These are phyloP conservation scores for Pongo abelii DNA, from an alignment of 2,113 vertebrate genomes.

Conservation along the genomic window DNA sequence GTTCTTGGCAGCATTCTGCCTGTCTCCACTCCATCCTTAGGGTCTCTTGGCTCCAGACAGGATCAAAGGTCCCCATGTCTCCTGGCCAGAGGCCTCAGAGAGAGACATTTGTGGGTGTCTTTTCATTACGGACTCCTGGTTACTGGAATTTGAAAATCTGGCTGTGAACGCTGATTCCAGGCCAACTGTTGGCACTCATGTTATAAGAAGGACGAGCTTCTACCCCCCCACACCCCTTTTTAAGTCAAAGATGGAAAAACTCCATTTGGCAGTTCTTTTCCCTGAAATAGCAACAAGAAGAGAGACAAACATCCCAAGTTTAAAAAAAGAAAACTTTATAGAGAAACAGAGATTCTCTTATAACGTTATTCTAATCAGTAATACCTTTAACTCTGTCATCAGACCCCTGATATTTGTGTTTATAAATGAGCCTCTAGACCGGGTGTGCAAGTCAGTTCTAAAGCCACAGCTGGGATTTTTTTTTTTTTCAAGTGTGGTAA, in stretches of 20 bases:
- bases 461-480: neutral
- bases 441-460: neutral
- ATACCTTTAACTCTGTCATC: neutral
- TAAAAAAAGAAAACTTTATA: neutral
- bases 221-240: neutral
- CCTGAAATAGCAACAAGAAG: conserved; percentile 39
- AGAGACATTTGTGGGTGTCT: conserved; percentile 34
- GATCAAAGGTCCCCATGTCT: conserved; percentile 24
- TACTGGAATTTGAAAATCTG: conserved; percentile 54
- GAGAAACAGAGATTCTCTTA: neutral
- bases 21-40: neutral
- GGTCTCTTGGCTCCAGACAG: neutral
- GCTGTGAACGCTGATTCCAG: conserved; percentile 12
- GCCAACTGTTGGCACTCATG: conserved; percentile 40
- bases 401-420: neutral
- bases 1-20: neutral
- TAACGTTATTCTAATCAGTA: neutral
- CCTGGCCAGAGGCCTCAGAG: neutral
- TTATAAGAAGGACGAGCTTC: neutral
- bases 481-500: neutral
- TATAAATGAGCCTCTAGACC: neutral
- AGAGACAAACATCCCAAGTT: conserved; percentile 3
- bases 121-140: conserved; percentile 56
- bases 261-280: conserved; percentile 46
- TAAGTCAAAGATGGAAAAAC: conserved; percentile 55